These are phyloP conservation scores for Nibea albiflora DNA, from an alignment of 2,113 vertebrate species.

Conservation along the genomic window DNA sequence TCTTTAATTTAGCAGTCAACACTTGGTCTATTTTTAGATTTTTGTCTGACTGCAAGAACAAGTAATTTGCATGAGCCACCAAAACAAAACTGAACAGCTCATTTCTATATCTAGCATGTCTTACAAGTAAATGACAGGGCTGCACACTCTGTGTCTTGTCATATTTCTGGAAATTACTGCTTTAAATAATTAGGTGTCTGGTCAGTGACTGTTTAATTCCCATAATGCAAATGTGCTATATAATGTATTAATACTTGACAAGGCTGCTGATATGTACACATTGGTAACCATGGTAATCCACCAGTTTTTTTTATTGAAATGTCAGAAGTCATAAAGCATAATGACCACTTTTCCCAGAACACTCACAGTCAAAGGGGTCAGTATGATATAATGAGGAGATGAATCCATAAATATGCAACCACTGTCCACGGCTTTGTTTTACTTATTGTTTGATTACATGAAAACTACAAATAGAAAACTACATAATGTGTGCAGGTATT, in stretches of 20 bases:
- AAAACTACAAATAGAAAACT: no score
- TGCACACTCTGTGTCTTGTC: conserved; percentile 7
- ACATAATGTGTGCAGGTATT: not conserved
- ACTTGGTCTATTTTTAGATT: conserved; percentile 22
- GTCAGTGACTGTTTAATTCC: conserved; percentile 34
- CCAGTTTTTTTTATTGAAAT: conserved; percentile 4
- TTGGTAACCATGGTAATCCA: conserved; percentile 23
- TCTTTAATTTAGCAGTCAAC: not conserved
- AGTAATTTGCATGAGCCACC: conserved; percentile 11
- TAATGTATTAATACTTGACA: conserved; percentile 40
- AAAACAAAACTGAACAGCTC: conserved; percentile 13
- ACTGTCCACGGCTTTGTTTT: conserved; percentile 9
- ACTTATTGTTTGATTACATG: not conserved
- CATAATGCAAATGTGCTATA: conserved; percentile 18
- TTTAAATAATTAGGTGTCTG: conserved; percentile 42
- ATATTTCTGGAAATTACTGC: not conserved
- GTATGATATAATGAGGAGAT: not conserved
- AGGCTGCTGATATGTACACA: conserved; percentile 21
- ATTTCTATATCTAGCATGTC: not conserved
- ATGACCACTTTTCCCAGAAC: not conserved
- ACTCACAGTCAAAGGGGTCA: not conserved
- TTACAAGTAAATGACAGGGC: conserved; percentile 5
- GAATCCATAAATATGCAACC: not conserved
- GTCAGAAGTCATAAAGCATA: conserved; percentile 19
- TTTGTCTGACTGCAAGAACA: not conserved